Base-by-base conservation (phyloP, 2,888 invertebrate species). In the Platycnemis pennipes region DNA sequence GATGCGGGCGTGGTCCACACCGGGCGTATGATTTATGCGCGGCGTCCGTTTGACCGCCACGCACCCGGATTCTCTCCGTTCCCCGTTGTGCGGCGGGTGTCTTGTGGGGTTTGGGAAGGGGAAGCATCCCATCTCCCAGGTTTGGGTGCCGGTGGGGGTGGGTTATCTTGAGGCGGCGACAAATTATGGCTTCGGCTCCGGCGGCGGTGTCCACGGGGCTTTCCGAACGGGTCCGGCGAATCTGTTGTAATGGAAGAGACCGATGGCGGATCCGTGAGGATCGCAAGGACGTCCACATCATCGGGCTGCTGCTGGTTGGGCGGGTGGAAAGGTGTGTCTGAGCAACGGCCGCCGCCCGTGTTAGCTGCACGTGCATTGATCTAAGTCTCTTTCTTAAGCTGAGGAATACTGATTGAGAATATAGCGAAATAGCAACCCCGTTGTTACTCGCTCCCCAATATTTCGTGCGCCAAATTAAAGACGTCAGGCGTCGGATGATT, bases 1-100 rank as follows among this genome's bases (percentile, higher is more conserved):
- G 77, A 37, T 31, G 77, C 77, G 77, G 77, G 77, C 77, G 77
- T 77, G 77, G 77, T 77, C 77, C 77, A 37, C 77, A 77, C 37
- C 31, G 37, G 37, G 63, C 37, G 13, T 77, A 77, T 77, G 77
- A 77, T 77, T 77, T 77, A 77, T 77, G 77, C 77, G n/a, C 77
- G 37, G 77, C 31, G 77, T 37, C 77, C 77, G 37, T 16, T 31
- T 37, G 31, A 31, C 31, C 77, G 31, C 37, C 37, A 13, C n/a
- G 37, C 77, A 37, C 77, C 77, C 77, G 77, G 77, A 77, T 77
- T 37, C 77, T 49, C 49, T 77, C n/a, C 77, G 77, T 77, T 63
- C 26, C 63, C 63, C n/a, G n/a, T 26, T 22, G 63, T 8, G 63
- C n/a, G n/a, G n/a, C n/a, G n/a, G n/a, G n/a, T n/a, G n/a, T n/a